phyloP scores from a whole-genome alignment of 2,797 vertebrate genomes.

The Labroides dimidiatus region DNA sequence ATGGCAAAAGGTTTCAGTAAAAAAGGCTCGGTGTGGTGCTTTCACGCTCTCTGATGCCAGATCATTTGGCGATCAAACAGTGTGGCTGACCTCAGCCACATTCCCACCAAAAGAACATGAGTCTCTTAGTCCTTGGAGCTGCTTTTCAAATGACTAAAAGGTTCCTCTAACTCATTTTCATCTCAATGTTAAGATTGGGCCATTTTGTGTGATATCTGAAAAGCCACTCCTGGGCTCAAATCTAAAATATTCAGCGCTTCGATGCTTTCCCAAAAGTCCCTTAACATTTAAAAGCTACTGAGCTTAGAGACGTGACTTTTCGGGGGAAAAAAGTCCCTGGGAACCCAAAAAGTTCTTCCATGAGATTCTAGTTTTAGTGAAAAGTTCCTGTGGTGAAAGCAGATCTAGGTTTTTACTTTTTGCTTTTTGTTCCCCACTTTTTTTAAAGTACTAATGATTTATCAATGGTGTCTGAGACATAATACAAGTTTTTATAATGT shows the following conservation, averaged over 20 bases:
- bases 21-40: not conserved
- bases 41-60: slow-evolving; percentile 28
- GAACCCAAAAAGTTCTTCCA: not conserved
- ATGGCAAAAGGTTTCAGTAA: slow-evolving; percentile 12
- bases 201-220: too few species aligned
- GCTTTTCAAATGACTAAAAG: not conserved
- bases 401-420: too few species aligned
- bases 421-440: too few species aligned
- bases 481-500: too few species aligned
- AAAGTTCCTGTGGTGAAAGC: too few species aligned
- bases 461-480: too few species aligned
- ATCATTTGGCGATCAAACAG: slow-evolving; percentile 38
- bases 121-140: not conserved
- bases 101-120: not conserved
- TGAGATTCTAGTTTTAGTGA: not conserved
- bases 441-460: too few species aligned
- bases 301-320: too few species aligned
- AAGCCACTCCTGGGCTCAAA: too few species aligned
- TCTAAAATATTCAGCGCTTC: too few species aligned
- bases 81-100: slow-evolving; percentile 3
- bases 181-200: not conserved
- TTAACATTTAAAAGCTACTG: not conserved
- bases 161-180: not conserved
- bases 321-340: not conserved
- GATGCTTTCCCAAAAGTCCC: not conserved